Evolutionary conservation across 2,113 vertebrate genomes (phyloP).

Genomic region (rabbit (Oryctolagus cuniculus)): mOryCun1.1 NC_091442.1:73364001-73364500

Average conservation of each 20-base stretch:
- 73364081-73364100: slow-evolving; percentile 36
- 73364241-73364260: not conserved
- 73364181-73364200: not conserved
- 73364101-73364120: not conserved
- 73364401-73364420: not conserved
- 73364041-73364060: slow-evolving; percentile 44
- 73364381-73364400: not conserved
- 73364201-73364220: not conserved
- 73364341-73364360: not conserved
- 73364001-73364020: slow-evolving; percentile 16
- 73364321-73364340: not conserved
- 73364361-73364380: not conserved
- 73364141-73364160: not conserved
- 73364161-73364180: not conserved
- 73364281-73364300: not conserved
- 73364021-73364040: slow-evolving; percentile 49
- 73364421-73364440: not conserved
- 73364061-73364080: slow-evolving; percentile 45
- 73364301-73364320: not conserved
- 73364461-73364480: not conserved
- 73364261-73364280: not conserved
- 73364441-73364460: not conserved
- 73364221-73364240: not conserved
- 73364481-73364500: not conserved
- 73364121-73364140: slow-evolving; percentile 47